A percentile compares a stretch with the other conserved stretches of the same genome.
These are phyloP conservation scores for Triplophysa yarkandensis DNA, from an alignment of 2,797 vertebrate species.

Conservation along the genomic window DNA sequence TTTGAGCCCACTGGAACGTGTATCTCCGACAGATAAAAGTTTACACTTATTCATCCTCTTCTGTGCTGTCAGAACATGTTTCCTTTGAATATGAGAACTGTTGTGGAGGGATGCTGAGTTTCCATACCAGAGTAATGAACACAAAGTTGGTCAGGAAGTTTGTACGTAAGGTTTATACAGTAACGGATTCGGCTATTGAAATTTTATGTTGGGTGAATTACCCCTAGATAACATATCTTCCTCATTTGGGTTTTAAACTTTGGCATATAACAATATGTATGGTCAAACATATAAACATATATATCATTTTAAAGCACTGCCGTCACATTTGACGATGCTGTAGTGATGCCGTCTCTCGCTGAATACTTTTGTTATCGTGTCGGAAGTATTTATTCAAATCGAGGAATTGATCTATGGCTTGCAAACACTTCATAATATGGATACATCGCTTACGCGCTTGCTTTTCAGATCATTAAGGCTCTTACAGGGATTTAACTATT, in stretches of 20 bases:
- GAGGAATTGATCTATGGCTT: constrained; percentile 24
- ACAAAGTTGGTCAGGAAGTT: too few species aligned
- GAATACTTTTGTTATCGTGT: constrained; percentile 22
- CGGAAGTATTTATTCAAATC: constrained; percentile 36
- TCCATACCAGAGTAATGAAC: too few species aligned
- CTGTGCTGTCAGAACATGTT: neutral
- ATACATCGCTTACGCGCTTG: constrained; percentile 33
- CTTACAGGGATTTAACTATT: constrained; percentile 19
- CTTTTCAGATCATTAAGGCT: constrained; percentile 25
- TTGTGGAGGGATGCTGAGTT: too few species aligned
- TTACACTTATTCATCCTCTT: constrained; percentile 49
- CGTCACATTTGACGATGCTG: neutral
- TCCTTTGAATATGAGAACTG: too few species aligned
- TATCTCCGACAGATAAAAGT: constrained; percentile 49
- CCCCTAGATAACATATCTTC: too few species aligned
- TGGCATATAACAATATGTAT: too few species aligned
- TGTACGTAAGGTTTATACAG: too few species aligned
- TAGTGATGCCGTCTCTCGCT: neutral
- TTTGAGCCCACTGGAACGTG: constrained; percentile 61
- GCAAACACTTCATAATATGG: constrained; percentile 34
- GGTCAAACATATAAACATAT: too few species aligned
- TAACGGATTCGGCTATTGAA: too few species aligned
- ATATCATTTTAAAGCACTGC: too few species aligned
- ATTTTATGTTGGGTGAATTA: too few species aligned
- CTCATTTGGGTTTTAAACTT: too few species aligned